A percentile compares a stretch with the other conserved stretches of the same genome.
phyloP scores from a whole-genome alignment of 2,797 vertebrate species.

The Schizopygopsis malacanthus region DNA sequence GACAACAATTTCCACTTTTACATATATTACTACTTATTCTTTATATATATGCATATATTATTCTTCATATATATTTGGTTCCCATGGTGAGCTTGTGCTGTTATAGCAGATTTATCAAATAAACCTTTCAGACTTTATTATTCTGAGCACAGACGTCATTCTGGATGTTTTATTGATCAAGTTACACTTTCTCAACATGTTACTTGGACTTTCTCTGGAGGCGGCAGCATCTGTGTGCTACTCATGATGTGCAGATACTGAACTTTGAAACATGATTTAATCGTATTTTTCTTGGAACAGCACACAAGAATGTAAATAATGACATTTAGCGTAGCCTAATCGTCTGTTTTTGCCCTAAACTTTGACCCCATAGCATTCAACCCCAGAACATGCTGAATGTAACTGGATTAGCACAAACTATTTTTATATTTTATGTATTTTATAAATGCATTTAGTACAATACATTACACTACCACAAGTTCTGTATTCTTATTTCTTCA shows the following conservation, averaged over 20 bases:
- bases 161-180: background rate
- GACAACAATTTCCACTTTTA: background rate
- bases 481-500: background rate
- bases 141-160: background rate
- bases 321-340: background rate
- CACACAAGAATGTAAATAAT: background rate
- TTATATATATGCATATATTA: too few relatives aligned
- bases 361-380: background rate
- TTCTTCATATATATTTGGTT: background rate
- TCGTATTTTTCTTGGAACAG: conserved; percentile 13
- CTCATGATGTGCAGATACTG: background rate
- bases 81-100: background rate
- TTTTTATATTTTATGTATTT: background rate
- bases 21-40: too few relatives aligned
- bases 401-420: background rate
- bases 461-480: too few relatives aligned
- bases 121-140: background rate
- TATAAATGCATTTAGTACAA: too few relatives aligned
- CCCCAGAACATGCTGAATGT: background rate
- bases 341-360: background rate
- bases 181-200: background rate
- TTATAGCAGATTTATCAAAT: background rate
- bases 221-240: background rate
- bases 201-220: background rate
- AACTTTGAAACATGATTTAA: conserved; percentile 6